phyloP scores from a whole-genome alignment of 2,113 vertebrate genomes.

The Eurystomus gularis region DNA sequence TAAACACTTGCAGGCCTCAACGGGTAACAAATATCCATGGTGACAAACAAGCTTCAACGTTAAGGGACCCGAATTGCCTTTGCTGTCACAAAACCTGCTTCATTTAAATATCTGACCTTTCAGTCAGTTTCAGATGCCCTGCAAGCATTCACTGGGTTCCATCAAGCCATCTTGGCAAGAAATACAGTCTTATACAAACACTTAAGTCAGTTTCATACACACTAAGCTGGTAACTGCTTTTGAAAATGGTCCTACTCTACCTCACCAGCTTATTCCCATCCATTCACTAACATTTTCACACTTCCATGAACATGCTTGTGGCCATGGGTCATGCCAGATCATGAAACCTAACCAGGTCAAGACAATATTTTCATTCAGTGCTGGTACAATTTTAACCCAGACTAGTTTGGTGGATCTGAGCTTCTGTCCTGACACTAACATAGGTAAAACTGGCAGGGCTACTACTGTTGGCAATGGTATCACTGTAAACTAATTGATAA shows the following conservation, averaged over 20 bases:
- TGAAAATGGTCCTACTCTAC: not conserved
- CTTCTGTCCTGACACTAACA: not conserved
- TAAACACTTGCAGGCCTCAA: not conserved
- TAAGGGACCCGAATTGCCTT: not conserved
- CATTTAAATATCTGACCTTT: not conserved
- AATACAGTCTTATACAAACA: not conserved
- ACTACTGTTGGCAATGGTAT: not conserved
- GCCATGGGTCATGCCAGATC: fast-evolving
- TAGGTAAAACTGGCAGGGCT: not conserved
- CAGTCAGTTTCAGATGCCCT: not conserved
- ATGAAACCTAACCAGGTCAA: not conserved
- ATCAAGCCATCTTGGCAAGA: not conserved
- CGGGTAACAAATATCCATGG: not conserved
- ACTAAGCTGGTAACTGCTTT: not conserved
- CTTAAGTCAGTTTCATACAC: not conserved
- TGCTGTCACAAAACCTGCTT: not conserved
- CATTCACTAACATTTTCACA: not conserved
- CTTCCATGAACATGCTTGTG: not conserved
- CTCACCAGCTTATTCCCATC: not conserved
- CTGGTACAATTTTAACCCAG: not conserved
- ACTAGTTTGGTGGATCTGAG: not conserved
- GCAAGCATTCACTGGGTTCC: not conserved
- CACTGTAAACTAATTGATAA: not conserved
- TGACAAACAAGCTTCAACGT: not conserved
- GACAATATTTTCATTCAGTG: not conserved